Conservation (phyloP, 2,113 vertebrate genomes). For the Paramisgurnus dabryanus region DNA sequence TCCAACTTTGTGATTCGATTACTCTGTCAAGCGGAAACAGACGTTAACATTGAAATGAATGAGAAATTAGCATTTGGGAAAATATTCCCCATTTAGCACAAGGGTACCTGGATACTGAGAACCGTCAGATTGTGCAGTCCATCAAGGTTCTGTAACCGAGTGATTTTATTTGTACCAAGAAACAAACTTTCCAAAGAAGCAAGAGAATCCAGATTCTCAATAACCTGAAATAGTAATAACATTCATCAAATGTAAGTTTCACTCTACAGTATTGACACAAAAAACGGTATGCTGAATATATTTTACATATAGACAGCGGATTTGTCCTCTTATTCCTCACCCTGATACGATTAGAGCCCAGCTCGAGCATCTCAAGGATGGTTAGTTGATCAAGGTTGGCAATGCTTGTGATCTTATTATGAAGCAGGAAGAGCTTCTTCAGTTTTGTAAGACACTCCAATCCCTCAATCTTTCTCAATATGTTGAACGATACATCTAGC, state of each 20-base stretch:
- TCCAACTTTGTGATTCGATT: constrained; percentile 98
- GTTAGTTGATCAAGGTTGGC: constrained; percentile 83
- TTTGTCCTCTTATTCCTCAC: constrained; percentile 68
- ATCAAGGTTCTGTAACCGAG: constrained; percentile 93
- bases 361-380: constrained; percentile 89
- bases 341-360: constrained; percentile 97
- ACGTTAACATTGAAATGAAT: neutral
- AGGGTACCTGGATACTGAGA: constrained; percentile 93
- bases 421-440: constrained; percentile 94
- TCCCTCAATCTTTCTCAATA: constrained; percentile 90
- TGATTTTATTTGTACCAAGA: constrained; percentile 98
- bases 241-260: neutral
- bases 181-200: constrained; percentile 89
- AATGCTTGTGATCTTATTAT: constrained; percentile 93
- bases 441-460: constrained; percentile 83
- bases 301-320: neutral
- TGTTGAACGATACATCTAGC: constrained; percentile 93
- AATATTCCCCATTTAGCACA: neutral
- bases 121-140: constrained; percentile 87
- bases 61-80: neutral
- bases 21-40: constrained; percentile 73
- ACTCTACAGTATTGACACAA: neutral
- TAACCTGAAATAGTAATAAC: constrained; percentile 74
- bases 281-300: neutral
- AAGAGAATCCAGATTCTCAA: constrained; percentile 89